phyloP scores from a whole-genome alignment of 2,113 vertebrate species.

The Struthio camelus region DNA sequence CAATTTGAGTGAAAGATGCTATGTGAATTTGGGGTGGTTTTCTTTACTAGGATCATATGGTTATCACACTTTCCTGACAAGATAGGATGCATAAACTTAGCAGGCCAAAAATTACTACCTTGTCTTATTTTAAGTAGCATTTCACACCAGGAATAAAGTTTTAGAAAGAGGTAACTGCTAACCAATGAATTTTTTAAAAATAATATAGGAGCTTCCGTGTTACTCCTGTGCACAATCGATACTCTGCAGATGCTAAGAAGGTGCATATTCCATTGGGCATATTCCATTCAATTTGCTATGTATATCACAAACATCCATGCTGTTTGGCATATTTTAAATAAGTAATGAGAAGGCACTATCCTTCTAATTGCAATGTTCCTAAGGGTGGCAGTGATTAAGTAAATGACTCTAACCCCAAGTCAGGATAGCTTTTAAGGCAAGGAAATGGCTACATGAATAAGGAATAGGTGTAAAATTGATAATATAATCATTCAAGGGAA shows the following conservation, averaged over 20 bases:
- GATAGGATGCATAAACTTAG: not conserved
- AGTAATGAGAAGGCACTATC: not conserved
- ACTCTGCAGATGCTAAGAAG: not conserved
- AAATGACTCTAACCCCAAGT: not conserved
- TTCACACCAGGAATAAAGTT: not conserved
- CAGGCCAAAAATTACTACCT: not conserved
- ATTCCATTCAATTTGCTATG: not conserved
- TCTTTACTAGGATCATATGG: accelerated
- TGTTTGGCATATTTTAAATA: not conserved
- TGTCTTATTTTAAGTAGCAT: not conserved
- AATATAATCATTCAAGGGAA: not conserved
- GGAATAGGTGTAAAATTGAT: not conserved
- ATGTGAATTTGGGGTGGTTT: accelerated
- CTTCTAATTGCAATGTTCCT: not conserved
- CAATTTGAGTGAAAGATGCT: accelerated
- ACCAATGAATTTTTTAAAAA: not conserved
- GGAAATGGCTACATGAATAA: not conserved
- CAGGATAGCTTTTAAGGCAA: not conserved
- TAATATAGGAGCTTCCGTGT: not conserved
- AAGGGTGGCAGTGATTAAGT: not conserved
- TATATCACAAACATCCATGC: not conserved
- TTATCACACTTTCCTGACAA: not conserved
- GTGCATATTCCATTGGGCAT: not conserved
- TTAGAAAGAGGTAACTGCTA: not conserved
- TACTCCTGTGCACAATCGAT: accelerated